Conservation (phyloP, 2,113 vertebrate genomes). For the Thunnus thynnus region DNA sequence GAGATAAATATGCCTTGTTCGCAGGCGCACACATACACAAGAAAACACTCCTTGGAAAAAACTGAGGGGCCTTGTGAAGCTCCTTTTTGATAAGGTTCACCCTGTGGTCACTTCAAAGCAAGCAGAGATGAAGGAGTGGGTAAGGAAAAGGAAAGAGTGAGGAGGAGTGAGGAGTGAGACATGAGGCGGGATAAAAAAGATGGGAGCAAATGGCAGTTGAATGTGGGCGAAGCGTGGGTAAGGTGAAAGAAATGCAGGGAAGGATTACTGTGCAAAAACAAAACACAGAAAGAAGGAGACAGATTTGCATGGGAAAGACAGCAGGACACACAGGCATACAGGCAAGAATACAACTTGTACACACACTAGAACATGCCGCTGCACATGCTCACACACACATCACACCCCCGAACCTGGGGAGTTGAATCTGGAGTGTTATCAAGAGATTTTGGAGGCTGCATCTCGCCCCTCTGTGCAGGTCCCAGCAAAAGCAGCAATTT, state of each 20-base stretch:
- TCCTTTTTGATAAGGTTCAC: constrained; percentile 49
- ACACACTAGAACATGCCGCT: neutral
- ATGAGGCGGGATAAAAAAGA: constrained; percentile 31
- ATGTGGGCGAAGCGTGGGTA: neutral
- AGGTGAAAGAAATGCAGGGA: constrained; percentile 43
- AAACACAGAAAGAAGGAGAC: neutral
- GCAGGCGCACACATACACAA: constrained; percentile 1
- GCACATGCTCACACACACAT: constrained; percentile 13
- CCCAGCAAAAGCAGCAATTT: constrained; percentile 9
- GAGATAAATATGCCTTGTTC: constrained; percentile 59
- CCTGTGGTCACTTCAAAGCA: constrained; percentile 73
- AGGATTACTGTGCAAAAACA: constrained; percentile 30
- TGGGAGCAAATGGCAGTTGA: neutral
- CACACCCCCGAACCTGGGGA: constrained; percentile 11
- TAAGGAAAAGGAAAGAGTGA: constrained; percentile 26
- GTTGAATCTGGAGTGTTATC: constrained; percentile 2
- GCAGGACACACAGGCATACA: constrained; percentile 2
- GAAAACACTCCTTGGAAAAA: constrained; percentile 24
- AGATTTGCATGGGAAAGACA: constrained; percentile 17
- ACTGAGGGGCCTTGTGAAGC: constrained; percentile 32
- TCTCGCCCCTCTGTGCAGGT: neutral
- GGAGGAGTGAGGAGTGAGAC: constrained; percentile 14
- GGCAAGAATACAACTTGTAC: neutral
- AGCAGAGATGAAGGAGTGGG: constrained; percentile 53
- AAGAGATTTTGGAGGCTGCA: constrained; percentile 22